Percentiles rank a stretch among this genome's conserved stretches.
Conservation (phyloP, 1,140 invertebrate genomes). For the Achatina immaculata region DNA sequence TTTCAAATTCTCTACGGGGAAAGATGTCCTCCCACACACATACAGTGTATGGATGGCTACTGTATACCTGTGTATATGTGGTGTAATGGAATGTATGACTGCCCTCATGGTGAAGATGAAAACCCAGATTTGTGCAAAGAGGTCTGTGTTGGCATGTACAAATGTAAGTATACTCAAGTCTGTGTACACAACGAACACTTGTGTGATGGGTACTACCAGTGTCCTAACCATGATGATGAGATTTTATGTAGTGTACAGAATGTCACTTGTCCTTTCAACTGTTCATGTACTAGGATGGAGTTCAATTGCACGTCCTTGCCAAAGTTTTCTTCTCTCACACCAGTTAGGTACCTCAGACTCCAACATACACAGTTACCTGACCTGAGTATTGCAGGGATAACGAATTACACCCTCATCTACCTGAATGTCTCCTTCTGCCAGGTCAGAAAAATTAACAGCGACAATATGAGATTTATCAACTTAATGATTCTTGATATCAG, state of each 20-base stretch:
- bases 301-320: conserved; percentile 10
- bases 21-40: conserved; percentile 29
- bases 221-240: conserved; percentile 42
- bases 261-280: conserved; percentile 26
- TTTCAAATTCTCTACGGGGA: neutral
- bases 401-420: conserved; percentile 24
- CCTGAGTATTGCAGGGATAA: neutral
- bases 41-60: conserved; percentile 9
- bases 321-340: neutral
- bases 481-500: conserved; percentile 30
- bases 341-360: conserved; percentile 30
- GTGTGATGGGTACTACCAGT: conserved; percentile 40
- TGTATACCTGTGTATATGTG: conserved; percentile 37
- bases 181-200: conserved; percentile 34
- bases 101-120: conserved; percentile 33
- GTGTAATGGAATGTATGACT: conserved; percentile 38
- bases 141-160: conserved; percentile 29
- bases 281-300: conserved; percentile 31
- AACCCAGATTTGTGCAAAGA: conserved; percentile 11
- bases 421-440: conserved; percentile 26
- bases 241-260: conserved; percentile 10
- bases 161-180: conserved; percentile 21
- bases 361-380: neutral
- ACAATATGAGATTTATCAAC: conserved; percentile 22
- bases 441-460: neutral